Percentiles rank a stretch among this genome's conserved stretches.
phyloP scores from a whole-genome alignment of 2,797 vertebrate genomes.

The Kryptopterus vitreolus region DNA sequence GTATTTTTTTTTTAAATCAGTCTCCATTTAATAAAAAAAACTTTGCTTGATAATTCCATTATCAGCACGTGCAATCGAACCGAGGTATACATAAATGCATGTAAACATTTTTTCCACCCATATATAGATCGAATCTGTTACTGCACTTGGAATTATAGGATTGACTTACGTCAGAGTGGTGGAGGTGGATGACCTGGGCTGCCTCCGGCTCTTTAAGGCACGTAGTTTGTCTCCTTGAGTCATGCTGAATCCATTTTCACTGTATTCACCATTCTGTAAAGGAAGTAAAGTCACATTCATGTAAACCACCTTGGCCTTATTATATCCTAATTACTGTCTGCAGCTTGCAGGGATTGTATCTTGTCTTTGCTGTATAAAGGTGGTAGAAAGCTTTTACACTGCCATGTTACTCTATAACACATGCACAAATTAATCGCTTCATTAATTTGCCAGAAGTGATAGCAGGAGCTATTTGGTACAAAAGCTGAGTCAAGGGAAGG shows the following conservation, averaged over 20 bases:
- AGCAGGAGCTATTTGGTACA: neutral
- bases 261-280: slow-evolving; percentile 71
- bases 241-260: slow-evolving; percentile 71
- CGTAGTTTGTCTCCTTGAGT: slow-evolving; percentile 96
- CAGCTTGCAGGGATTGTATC: neutral
- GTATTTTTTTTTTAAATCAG: too few relatives aligned
- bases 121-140: neutral
- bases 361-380: neutral
- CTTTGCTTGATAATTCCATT: too few relatives aligned
- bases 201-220: slow-evolving; percentile 88
- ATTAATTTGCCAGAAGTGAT: neutral
- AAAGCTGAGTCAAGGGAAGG: too few relatives aligned
- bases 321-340: neutral
- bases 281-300: neutral
- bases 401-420: neutral
- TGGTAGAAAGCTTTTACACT: neutral
- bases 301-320: neutral
- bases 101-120: too few relatives aligned
- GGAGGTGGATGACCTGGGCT: slow-evolving; percentile 74
- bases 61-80: too few relatives aligned
- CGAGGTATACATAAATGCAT: neutral
- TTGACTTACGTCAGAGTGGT: slow-evolving; percentile 77
- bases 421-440: neutral
- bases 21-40: too few relatives aligned
- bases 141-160: neutral